Conservation (phyloP, 2,113 vertebrate genomes). For the Prinia subflava region DNA sequence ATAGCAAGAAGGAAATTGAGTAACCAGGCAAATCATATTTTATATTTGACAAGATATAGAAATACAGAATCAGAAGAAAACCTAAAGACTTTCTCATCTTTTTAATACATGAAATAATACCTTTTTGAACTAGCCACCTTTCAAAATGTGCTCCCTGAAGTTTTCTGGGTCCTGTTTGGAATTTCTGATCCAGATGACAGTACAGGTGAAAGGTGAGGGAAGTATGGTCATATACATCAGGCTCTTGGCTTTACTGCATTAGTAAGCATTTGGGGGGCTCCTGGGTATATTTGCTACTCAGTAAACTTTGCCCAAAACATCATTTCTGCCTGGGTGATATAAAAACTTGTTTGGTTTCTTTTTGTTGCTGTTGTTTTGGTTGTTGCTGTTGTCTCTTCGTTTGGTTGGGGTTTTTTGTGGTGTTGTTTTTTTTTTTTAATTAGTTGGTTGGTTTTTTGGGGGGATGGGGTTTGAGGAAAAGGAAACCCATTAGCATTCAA, state of each 20-base stretch:
- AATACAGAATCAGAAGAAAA: not conserved
- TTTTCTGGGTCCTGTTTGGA: not conserved
- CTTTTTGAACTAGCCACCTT: not conserved
- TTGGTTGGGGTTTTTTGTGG: not conserved
- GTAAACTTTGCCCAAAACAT: not conserved
- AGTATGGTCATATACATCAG: not conserved
- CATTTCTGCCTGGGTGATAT: not conserved
- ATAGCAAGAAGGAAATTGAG: not conserved
- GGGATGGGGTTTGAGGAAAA: not conserved
- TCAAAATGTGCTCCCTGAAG: not conserved
- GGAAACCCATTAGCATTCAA: not conserved
- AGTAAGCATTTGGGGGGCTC: not conserved
- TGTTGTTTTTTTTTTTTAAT: not conserved
- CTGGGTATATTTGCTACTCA: not conserved
- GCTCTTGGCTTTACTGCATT: not conserved
- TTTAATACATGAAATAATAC: not conserved
- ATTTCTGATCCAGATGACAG: not conserved
- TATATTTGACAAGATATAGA: not conserved
- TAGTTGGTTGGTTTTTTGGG: not conserved
- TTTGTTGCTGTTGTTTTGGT: not conserved
- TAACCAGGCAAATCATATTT: not conserved
- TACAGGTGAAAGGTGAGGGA: not conserved
- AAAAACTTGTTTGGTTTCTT: not conserved
- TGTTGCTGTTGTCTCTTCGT: not conserved
- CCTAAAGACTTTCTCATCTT: not conserved